A percentile compares a stretch with the other conserved stretches of the same genome.
phyloP scores from a whole-genome alignment of 2,888 invertebrate species.

The Pegoplata infirma region DNA sequence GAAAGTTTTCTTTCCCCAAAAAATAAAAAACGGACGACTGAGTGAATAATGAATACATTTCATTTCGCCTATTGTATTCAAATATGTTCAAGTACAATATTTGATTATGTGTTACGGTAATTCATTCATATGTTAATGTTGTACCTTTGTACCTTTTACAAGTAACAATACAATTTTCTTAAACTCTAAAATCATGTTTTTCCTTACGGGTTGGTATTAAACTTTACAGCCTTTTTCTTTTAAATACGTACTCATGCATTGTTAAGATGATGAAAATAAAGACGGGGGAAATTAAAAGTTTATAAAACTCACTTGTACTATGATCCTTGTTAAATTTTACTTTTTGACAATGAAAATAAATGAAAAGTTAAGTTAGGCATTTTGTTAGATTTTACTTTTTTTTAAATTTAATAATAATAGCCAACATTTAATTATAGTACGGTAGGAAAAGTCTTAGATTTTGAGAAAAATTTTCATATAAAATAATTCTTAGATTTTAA shows the following conservation, averaged over 20 bases:
- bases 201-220: slow-evolving; percentile 42
- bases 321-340: slow-evolving; percentile 49
- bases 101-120: slow-evolving; percentile 49
- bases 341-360: slow-evolving; percentile 9
- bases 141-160: too few species aligned
- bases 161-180: slow-evolving; percentile 28
- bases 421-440: too few species aligned
- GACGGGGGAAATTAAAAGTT: slow-evolving; percentile 40
- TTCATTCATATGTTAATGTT: slow-evolving; percentile 61
- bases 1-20: neutral
- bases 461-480: too few species aligned
- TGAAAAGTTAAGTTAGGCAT: slow-evolving; percentile 4
- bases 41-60: slow-evolving; percentile 44
- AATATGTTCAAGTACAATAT: slow-evolving; percentile 28
- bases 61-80: slow-evolving; percentile 42
- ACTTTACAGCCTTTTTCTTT: neutral
- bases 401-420: too few species aligned
- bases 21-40: neutral
- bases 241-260: slow-evolving; percentile 10
- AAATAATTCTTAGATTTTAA: too few species aligned
- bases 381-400: too few species aligned
- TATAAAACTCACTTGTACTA: slow-evolving; percentile 40
- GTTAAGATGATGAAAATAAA: slow-evolving; percentile 20
- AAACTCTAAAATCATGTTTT: slow-evolving; percentile 46
- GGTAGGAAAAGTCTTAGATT: too few species aligned